Base-by-base conservation (phyloP, 1,140 invertebrate genomes). In the Aphis craccivora region DNA sequence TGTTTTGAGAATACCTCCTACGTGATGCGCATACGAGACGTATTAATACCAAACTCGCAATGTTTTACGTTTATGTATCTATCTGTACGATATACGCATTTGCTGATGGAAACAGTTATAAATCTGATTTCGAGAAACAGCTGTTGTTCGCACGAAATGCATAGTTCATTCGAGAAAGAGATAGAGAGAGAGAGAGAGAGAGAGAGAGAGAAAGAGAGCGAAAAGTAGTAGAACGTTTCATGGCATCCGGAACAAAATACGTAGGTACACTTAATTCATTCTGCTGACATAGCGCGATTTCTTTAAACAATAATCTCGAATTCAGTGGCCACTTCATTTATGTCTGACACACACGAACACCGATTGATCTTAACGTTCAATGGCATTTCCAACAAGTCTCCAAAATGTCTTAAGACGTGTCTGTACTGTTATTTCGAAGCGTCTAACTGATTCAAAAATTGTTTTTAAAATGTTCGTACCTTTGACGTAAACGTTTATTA, bases 261-360 rank as follows among this genome's bases (percentile, higher is more conserved):
- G 60, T 76, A 76, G 60, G 60, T 76, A 76, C 60, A n/a, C 60
- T 76, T 76, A 76, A 76, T 76, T n/a, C 60, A 76, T 76, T 76
- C 60, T 35, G 60, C 60, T 76, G 60, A 76, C 60, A 76, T 14
- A n/a, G 60, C 60, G 60, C 30, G 60, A 76, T 76, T 76, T 76
- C 60, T 76, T 76, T 76, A 76, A 76, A 76, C 60, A 76, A 76
- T 76, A n/a, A 76, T 76, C 60, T 76, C n/a, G 60, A 76, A 76
- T 35, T n/a, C 60, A 76, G 5, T 76, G 30, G 30, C 60, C 60
- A 76, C 30, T 76, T 76, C 30, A 76, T 76, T 76, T 76, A 14
- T 76, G 60, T n/a, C 60, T 18, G 60, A 76, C 30, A 76, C 60
- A 67, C n/a, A n/a, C 60, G 60, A 76, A 76, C 60, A n/a, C n/a